These are phyloP conservation scores for Tuberolachnus salignus DNA, from an alignment of 2,888 invertebrate species.

Conservation along the genomic window DNA sequence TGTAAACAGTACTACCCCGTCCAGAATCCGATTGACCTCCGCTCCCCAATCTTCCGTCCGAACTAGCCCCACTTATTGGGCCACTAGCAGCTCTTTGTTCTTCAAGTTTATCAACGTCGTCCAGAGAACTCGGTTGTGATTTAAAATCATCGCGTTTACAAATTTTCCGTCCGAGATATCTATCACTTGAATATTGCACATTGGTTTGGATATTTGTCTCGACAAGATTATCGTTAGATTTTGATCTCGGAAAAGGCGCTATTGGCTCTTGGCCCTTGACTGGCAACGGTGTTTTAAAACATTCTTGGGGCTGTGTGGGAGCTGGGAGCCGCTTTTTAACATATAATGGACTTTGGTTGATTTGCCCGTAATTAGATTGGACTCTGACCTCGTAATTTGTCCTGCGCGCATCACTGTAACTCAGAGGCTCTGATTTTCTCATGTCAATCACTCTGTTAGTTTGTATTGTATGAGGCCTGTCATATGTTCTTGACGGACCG, in stretches of 20 bases:
- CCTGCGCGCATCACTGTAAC: constrained; percentile 54
- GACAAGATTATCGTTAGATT: constrained; percentile 46
- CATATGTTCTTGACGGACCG: constrained; percentile 32
- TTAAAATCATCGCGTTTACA: constrained; percentile 49
- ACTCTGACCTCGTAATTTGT: constrained; percentile 58
- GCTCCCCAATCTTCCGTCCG: constrained; percentile 75
- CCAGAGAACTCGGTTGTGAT: constrained; percentile 52
- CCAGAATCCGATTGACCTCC: constrained; percentile 75
- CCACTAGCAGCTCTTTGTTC: constrained; percentile 52
- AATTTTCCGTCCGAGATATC: constrained; percentile 46
- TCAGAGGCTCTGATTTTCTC: constrained; percentile 43
- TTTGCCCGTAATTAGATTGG: constrained; percentile 51
- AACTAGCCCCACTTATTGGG: constrained; percentile 64
- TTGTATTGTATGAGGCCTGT: constrained; percentile 50
- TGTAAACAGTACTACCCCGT: constrained; percentile 80
- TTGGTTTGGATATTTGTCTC: constrained; percentile 27
- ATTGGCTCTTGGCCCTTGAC: background rate
- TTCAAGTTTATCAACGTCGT: constrained; percentile 46
- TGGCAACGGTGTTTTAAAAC: constrained; percentile 45
- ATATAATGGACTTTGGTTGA: constrained; percentile 45
- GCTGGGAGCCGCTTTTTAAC: constrained; percentile 35
- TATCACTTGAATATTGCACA: constrained; percentile 47
- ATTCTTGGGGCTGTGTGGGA: constrained; percentile 22
- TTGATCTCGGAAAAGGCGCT: constrained; percentile 40
- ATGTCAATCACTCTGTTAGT: constrained; percentile 49